Percentiles rank a stretch among this genome's conserved stretches.
Conservation (phyloP, 2,888 invertebrate genomes). For the Scaeva pyrastri region DNA sequence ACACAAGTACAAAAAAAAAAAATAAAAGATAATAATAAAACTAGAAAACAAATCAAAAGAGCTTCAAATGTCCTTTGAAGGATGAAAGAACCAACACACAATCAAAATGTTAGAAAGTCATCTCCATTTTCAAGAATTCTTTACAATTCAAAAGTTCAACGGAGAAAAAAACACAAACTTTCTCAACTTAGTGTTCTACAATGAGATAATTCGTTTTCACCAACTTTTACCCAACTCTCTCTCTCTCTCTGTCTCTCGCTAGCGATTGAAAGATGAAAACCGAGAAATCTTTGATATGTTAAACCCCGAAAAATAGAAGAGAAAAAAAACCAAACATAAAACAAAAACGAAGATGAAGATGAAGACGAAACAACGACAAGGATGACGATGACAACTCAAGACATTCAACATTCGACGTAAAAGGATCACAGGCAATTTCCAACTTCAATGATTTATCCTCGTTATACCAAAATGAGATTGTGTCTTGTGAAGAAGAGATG, state of each 20-base stretch:
- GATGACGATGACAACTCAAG: constrained; percentile 40
- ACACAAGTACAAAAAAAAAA: not conserved
- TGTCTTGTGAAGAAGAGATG: constrained; percentile 21
- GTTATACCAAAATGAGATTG: constrained; percentile 65
- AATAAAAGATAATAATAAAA: constrained; percentile 13
- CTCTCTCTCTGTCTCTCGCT: not conserved
- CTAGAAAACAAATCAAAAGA: constrained; percentile 65
- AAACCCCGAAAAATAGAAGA: constrained; percentile 47
- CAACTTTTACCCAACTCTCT: constrained; percentile 19
- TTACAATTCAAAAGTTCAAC: constrained; percentile 4
- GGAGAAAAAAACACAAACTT: constrained; percentile 34
- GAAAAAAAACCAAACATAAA: constrained; percentile 1
- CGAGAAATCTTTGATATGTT: constrained; percentile 72
- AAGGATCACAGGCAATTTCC: constrained; percentile 73
- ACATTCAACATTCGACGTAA: constrained; percentile 67
- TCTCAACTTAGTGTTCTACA: constrained; percentile 59
- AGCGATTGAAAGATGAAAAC: constrained; percentile 21
- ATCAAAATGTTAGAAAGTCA: constrained; percentile 71
- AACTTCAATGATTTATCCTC: constrained; percentile 72
- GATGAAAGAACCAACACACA: constrained; percentile 58
- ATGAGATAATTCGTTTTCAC: constrained; percentile 55
- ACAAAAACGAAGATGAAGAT: not conserved
- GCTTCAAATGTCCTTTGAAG: constrained; percentile 61
- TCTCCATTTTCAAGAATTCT: constrained; percentile 28
- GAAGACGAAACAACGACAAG: constrained; percentile 1